phyloP scores from a whole-genome alignment of 53 echinoderm and acorn worm species.

The Astropecten irregularis region DNA sequence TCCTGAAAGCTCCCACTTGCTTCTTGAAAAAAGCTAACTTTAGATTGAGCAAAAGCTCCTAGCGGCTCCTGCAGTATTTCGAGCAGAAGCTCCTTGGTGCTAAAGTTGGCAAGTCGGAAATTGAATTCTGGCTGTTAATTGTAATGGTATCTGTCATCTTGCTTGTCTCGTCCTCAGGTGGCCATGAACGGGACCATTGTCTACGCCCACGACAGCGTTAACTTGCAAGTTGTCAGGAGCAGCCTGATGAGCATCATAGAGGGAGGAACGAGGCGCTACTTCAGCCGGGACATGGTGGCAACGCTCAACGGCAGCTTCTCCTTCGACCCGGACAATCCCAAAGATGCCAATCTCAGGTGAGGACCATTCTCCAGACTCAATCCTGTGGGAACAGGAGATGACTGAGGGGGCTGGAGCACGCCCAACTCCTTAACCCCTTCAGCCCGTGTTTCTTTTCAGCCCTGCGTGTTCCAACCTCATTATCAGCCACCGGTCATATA shows the following conservation, averaged over 20 bases:
- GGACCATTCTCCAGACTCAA: no score
- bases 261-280: constrained; percentile 79
- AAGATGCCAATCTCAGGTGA: constrained; percentile 27
- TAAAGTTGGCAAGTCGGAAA: no score
- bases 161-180: constrained; percentile 66
- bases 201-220: constrained; percentile 54
- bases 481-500: no score
- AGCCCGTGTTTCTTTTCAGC: no score
- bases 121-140: no score
- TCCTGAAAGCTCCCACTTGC: not conserved
- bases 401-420: no score
- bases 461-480: no score
- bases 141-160: no score
- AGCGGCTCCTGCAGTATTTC: not conserved
- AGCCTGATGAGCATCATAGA: constrained; percentile 76
- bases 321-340: constrained; percentile 76
- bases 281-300: constrained; percentile 52
- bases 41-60: no score
- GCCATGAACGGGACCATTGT: constrained; percentile 94
- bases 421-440: no score
- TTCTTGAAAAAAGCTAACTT: not conserved
- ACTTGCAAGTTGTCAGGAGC: constrained; percentile 59
- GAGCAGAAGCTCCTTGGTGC: not conserved
- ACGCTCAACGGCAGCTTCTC: constrained; percentile 74
- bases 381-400: no score